These are phyloP conservation scores for Micoletzkya japonica DNA, from an alignment of 2,888 invertebrate genomes.

Conservation along the genomic window DNA sequence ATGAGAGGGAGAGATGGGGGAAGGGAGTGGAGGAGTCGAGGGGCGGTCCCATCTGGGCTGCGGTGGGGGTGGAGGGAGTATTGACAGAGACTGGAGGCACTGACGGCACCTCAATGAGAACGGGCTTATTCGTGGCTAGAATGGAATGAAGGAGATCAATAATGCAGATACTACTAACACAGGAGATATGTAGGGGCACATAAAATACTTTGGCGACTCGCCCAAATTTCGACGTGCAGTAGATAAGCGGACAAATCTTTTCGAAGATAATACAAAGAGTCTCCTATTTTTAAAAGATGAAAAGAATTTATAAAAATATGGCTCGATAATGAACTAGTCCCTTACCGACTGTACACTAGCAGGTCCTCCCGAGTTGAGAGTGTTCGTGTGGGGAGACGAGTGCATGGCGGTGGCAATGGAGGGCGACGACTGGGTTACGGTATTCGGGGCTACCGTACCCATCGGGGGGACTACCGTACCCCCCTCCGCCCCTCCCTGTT, in stretches of 20 bases:
- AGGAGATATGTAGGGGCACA: too few species aligned
- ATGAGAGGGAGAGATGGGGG: constrained; percentile 10
- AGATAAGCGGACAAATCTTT: too few species aligned
- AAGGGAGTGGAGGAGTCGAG: constrained; percentile 19
- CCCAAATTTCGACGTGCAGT: too few species aligned
- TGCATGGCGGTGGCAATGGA: too few species aligned
- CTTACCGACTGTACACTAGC: constrained; percentile 17
- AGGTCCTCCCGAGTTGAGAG: constrained; percentile 7
- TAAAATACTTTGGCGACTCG: too few species aligned
- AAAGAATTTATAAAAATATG: too few species aligned
- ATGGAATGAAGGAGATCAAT: too few species aligned
- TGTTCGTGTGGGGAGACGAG: constrained; percentile 3
- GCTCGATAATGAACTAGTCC: too few species aligned
- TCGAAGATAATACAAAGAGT: too few species aligned
- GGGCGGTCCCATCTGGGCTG: constrained; percentile 15
- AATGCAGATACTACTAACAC: too few species aligned
- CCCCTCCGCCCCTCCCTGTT: background rate
- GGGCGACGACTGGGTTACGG: constrained; percentile 3
- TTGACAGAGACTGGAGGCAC: background rate
- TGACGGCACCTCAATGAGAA: constrained; percentile 2
- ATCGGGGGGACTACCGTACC: background rate
- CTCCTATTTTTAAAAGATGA: too few species aligned
- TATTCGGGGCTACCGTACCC: background rate
- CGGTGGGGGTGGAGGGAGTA: constrained; percentile 15
- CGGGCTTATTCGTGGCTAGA: background rate